Conservation (phyloP, 2,113 vertebrate species). For the Numida meleagris region DNA sequence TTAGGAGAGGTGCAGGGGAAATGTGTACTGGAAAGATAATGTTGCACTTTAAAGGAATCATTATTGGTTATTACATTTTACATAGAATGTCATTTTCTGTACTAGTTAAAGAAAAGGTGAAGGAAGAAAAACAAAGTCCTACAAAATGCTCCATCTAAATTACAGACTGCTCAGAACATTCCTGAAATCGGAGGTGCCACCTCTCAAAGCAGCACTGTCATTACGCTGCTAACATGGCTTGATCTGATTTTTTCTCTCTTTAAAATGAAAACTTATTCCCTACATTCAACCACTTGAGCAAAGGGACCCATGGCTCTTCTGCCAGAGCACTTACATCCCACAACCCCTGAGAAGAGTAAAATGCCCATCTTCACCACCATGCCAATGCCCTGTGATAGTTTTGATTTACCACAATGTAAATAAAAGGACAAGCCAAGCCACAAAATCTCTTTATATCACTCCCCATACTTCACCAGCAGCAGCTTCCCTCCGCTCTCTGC, state of each 20-base stretch:
- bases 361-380: not conserved
- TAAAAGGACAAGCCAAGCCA: not conserved
- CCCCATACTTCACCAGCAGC: not conserved
- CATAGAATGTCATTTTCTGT: conserved; percentile 56
- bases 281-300: not conserved
- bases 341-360: not conserved
- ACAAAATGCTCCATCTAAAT: conserved; percentile 33
- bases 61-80: conserved; percentile 53
- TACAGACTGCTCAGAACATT: conserved; percentile 16
- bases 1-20: conserved; percentile 43
- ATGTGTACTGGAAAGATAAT: conserved; percentile 68
- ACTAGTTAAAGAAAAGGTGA: conserved; percentile 41
- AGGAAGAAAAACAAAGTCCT: conserved; percentile 38
- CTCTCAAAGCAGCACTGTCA: conserved; percentile 17
- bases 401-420: not conserved
- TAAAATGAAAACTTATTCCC: not conserved
- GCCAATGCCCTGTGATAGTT: not conserved
- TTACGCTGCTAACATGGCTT: not conserved
- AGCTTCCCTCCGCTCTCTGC: not conserved
- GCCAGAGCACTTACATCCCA: not conserved
- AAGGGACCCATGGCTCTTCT: not conserved
- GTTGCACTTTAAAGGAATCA: conserved; percentile 38
- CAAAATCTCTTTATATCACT: not conserved
- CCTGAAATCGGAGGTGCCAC: conserved; percentile 15
- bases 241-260: not conserved